phyloP scores from a whole-genome alignment of 2,113 vertebrate genomes.

The Carollia perspicillata region DNA sequence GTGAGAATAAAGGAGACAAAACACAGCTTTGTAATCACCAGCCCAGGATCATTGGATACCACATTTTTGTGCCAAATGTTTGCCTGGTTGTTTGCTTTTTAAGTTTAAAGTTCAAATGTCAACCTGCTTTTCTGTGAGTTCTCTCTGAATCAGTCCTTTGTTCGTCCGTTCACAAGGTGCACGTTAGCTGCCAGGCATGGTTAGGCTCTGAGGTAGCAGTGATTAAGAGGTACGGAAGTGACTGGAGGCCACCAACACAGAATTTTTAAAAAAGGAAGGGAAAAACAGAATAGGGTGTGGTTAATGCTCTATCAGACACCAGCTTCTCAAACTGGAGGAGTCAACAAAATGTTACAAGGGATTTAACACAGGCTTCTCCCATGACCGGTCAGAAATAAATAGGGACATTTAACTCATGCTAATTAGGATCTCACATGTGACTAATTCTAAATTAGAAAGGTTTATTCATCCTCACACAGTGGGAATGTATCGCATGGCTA shows the following conservation, averaged over 20 bases:
- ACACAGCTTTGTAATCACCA: background rate
- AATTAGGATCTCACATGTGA: slow-evolving; percentile 40
- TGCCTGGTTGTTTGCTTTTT: slow-evolving; percentile 32
- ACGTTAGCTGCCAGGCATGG: background rate
- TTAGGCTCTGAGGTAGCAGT: slow-evolving; percentile 7
- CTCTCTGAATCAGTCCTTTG: slow-evolving; percentile 53
- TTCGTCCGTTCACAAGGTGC: slow-evolving; percentile 39
- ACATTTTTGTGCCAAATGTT: slow-evolving; percentile 1
- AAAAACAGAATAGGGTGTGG: background rate
- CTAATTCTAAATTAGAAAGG: slow-evolving; percentile 42
- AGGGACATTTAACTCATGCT: slow-evolving; percentile 9
- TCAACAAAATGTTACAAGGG: background rate
- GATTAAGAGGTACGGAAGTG: background rate
- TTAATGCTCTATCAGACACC: background rate
- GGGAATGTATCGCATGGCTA: background rate
- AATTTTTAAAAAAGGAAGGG: background rate
- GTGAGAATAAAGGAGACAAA: background rate
- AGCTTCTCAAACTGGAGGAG: slow-evolving; percentile 10
- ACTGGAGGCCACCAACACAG: slow-evolving; percentile 13
- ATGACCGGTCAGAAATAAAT: slow-evolving; percentile 17
- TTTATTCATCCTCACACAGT: slow-evolving; percentile 38
- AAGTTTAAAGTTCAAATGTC: slow-evolving; percentile 39
- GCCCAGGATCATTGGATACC: background rate
- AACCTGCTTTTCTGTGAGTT: background rate
- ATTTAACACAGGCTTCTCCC: background rate